These are phyloP conservation scores for Leptatherina wallacei DNA, from an alignment of 2,797 vertebrate species.

Conservation along the genomic window DNA sequence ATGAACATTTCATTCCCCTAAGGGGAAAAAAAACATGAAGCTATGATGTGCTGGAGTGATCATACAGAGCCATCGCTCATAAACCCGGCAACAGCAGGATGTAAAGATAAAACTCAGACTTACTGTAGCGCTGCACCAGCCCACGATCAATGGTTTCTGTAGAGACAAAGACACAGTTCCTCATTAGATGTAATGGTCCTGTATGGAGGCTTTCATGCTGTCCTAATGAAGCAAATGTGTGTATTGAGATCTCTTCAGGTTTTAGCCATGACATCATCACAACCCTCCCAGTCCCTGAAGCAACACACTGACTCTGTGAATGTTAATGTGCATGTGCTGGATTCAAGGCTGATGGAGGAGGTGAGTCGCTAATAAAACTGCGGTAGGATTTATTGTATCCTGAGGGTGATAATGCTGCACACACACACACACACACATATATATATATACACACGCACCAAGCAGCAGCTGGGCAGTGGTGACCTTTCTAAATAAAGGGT, in stretches of 20 bases:
- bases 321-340: constrained; percentile 8
- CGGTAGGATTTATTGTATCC: constrained; percentile 46
- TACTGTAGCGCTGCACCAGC: constrained; percentile 28
- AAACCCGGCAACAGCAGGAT: not conserved
- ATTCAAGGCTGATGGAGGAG: constrained; percentile 22
- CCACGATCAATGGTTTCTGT: constrained; percentile 22
- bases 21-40: not conserved
- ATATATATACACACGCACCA: not conserved
- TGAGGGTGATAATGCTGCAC: constrained; percentile 5
- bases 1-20: not conserved
- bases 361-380: constrained; percentile 44
- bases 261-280: constrained; percentile 52
- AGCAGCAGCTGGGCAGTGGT: constrained; percentile 47
- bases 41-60: not conserved
- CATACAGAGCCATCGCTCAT: not conserved
- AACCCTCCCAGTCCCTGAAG: constrained; percentile 33
- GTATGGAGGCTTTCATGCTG: not conserved
- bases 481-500: constrained; percentile 41
- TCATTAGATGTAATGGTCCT: constrained; percentile 14
- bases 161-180: constrained; percentile 37
- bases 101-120: constrained; percentile 20
- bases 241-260: constrained; percentile 31
- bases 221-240: constrained; percentile 24
- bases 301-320: constrained; percentile 7
- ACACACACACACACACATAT: constrained; percentile 2